A percentile compares a stretch with the other conserved stretches of the same genome.
Evolutionary conservation across 64 coral and sea anemone genomes (phyloP).

Genomic region (Stichodactyla mertensii): DNA sequence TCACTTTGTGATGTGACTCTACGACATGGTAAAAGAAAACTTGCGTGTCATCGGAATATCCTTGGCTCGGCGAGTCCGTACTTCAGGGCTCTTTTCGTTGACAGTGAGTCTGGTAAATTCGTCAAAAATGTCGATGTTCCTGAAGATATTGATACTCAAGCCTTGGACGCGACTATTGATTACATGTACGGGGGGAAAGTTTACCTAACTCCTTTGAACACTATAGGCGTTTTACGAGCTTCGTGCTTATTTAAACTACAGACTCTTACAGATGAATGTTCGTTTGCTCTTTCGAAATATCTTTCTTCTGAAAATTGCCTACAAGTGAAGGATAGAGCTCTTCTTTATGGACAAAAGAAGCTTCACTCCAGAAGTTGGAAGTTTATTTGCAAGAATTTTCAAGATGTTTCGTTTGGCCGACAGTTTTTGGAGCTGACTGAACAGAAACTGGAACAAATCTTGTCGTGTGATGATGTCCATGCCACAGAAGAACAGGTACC

Average conservation of each 20-base stretch:
- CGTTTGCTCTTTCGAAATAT: slow-evolving; percentile 54
- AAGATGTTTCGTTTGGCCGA: slow-evolving; percentile 20
- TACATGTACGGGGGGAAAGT: slow-evolving; percentile 73
- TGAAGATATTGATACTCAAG: slow-evolving; percentile 12
- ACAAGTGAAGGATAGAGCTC: slow-evolving; percentile 44
- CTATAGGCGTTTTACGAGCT: slow-evolving; percentile 55
- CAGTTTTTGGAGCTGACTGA: slow-evolving; percentile 63
- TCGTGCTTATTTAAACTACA: slow-evolving; percentile 65
- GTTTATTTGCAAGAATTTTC: slow-evolving; percentile 63
- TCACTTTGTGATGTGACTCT: slow-evolving; percentile 66
- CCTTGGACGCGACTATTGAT: slow-evolving; percentile 43
- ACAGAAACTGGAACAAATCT: slow-evolving; percentile 35
- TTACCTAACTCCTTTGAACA: slow-evolving; percentile 48
- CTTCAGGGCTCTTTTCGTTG: slow-evolving; percentile 69
- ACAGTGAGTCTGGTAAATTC: slow-evolving; percentile 68
- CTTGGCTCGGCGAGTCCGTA: slow-evolving; percentile 60
- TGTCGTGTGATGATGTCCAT: slow-evolving; percentile 40
- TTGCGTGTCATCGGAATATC: slow-evolving; percentile 57
- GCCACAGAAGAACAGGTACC: slow-evolving; percentile 59
- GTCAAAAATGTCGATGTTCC: slow-evolving; percentile 72
- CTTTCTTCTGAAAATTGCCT: slow-evolving; percentile 63
- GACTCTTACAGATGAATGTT: slow-evolving; percentile 61
- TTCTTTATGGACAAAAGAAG: slow-evolving; percentile 43
- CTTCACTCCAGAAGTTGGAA: slow-evolving; percentile 57
- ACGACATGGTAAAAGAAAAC: slow-evolving; percentile 33